These are phyloP conservation scores for Tychaedon coryphoeus DNA, from an alignment of 2,113 vertebrate genomes.

Conservation along the genomic window DNA sequence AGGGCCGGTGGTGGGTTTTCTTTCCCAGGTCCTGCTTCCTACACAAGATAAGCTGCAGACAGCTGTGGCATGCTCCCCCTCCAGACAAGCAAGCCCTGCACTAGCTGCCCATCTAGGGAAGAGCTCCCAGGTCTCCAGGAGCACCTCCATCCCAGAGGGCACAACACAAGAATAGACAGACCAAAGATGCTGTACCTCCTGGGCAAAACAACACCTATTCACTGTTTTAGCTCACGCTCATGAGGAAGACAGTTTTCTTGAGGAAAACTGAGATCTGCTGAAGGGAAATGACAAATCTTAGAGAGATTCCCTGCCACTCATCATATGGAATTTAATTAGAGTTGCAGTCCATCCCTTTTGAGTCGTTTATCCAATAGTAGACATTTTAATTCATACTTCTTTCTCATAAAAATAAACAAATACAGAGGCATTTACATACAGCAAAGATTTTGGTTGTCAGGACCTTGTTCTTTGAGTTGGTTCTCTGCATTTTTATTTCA, in stretches of 20 bases:
- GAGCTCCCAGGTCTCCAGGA: neutral
- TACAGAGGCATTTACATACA: neutral
- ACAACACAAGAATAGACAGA: accelerated
- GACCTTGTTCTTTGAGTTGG: neutral
- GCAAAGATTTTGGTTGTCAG: accelerated
- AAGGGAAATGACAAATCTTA: neutral
- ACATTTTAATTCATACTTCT: neutral
- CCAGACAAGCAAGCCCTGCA: neutral
- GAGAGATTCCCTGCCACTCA: neutral
- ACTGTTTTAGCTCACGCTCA: neutral
- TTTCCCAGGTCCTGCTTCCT: neutral
- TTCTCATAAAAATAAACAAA: neutral
- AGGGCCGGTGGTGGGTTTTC: accelerated
- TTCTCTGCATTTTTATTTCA: neutral
- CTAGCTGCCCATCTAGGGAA: neutral
- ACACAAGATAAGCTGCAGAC: neutral
- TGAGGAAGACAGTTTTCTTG: neutral
- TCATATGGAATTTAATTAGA: neutral
- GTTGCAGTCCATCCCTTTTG: neutral
- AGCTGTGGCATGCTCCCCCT: accelerated
- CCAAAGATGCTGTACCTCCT: neutral
- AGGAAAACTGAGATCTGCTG: neutral
- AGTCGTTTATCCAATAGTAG: neutral
- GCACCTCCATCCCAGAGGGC: neutral
- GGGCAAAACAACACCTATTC: neutral